Percentiles rank a stretch among this genome's conserved stretches.
phyloP scores from a whole-genome alignment of 2,113 vertebrate species.

The Mesitornis unicolor region DNA sequence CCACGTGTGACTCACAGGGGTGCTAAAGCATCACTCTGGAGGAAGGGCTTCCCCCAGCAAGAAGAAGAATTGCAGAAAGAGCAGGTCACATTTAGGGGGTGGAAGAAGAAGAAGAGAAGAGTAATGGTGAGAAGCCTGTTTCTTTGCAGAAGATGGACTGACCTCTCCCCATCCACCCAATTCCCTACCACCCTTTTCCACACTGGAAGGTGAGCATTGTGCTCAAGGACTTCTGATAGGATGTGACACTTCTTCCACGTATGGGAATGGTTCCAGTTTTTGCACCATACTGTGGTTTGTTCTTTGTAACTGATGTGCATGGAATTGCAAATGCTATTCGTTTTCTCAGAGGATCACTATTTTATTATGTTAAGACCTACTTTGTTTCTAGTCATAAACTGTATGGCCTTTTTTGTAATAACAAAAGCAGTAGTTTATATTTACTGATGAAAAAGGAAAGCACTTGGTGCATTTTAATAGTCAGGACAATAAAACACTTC shows the following conservation, averaged over 20 bases:
- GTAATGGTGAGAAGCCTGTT: background rate
- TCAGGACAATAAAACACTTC: background rate
- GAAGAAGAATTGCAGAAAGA: background rate
- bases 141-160: background rate
- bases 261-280: background rate
- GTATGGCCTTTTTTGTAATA: background rate
- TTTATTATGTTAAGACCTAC: background rate
- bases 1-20: rapidly evolving
- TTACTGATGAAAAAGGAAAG: background rate
- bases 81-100: background rate
- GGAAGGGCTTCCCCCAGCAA: background rate
- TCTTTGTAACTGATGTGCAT: background rate
- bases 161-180: background rate
- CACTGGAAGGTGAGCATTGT: rapidly evolving
- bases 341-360: background rate
- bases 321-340: background rate
- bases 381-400: background rate
- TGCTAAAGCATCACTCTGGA: background rate
- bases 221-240: background rate
- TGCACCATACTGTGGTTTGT: background rate
- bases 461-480: background rate
- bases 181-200: background rate
- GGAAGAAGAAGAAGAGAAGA: background rate
- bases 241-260: background rate
- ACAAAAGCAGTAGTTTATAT: background rate